Evolutionary conservation across 2,113 vertebrate genomes (phyloP), one percentile per base, ranked within the genome.

Genomic region (Formicarius rufipectus): DNA sequence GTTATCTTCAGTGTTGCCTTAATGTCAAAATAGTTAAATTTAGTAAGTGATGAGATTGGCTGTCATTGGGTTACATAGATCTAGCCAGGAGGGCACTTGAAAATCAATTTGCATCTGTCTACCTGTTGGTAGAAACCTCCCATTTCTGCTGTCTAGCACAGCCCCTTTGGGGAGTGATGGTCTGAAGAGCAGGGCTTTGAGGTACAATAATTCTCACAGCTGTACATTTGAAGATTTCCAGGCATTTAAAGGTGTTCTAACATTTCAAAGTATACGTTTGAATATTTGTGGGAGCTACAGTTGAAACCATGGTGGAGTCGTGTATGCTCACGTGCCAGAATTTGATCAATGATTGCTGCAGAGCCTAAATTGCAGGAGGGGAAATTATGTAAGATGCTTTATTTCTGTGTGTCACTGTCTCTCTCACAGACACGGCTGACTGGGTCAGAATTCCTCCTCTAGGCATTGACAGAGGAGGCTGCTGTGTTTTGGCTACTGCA

Each of bases 381-480:
- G 21, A 69, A 85, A 76, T 94, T 45, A 69, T 42, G 5, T 82
- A 79, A 87, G 62, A 21, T 40, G 30, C 53, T 94, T 89, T 75
- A 72, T 89, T 90, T 94, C 68, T 77, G 13, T 64, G 68, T 81
- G 40, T 73, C 14, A 8, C 31, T 79, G n/a, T 64, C 52, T 55
- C 52, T 91, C 19, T 90, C 81, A 86, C 42, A 53, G 21, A 40
- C 52, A 49, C 0, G 1, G 39, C 11, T 75, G 77, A 16, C 25
- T 91, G 66, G 42, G 45, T 79, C 92, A 81, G 75, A 93, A 78
- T 93, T 84, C 35, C 50, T 95, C 42, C 74, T 88, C 42, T 63
- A 63, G 78, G 55, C 86, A 60, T 30, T 85, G 95, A 28, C 50
- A 62, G 67, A 88, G 67, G 63, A 76, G 40, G 27, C 64, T 82